A percentile compares a stretch with the other conserved stretches of the same genome.
Evolutionary conservation across 1,140 invertebrate genomes (phyloP).

Genomic region (Limonius californicus): DNA sequence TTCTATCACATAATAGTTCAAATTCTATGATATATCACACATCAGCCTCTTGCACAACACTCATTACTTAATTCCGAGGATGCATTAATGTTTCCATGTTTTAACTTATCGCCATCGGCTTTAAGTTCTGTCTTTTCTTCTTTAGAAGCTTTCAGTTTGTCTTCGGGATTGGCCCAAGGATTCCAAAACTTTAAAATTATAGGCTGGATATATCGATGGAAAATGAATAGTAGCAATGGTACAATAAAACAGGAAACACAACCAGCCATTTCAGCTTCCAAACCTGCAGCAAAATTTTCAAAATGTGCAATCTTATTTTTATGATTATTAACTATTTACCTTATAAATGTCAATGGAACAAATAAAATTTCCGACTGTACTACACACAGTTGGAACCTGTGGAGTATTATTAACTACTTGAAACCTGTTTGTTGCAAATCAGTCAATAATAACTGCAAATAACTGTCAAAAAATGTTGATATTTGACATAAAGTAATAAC

Average conservation of each 20-base stretch:
- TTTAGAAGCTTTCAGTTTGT: not conserved
- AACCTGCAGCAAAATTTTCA: not conserved
- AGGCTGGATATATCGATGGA: slow-evolving; percentile 73
- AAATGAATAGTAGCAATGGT: slow-evolving; percentile 68
- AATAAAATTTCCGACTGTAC: too few relatives aligned
- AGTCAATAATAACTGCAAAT: too few relatives aligned
- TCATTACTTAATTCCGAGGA: not conserved
- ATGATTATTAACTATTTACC: not conserved
- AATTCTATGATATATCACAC: not conserved
- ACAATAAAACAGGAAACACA: slow-evolving; percentile 76
- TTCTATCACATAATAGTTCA: too few relatives aligned
- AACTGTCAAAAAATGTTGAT: too few relatives aligned
- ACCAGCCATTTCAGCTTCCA: slow-evolving; percentile 20
- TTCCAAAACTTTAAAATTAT: slow-evolving; percentile 71
- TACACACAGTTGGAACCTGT: too few relatives aligned
- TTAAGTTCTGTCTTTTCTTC: not conserved
- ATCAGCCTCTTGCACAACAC: not conserved
- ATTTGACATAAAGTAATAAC: too few relatives aligned
- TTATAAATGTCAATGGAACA: too few relatives aligned
- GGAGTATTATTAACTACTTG: too few relatives aligned
- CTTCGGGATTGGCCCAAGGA: slow-evolving; percentile 55
- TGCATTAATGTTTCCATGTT: not conserved
- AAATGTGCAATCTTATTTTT: not conserved
- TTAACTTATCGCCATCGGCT: too few relatives aligned
- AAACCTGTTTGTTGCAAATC: too few relatives aligned